These are phyloP conservation scores for Corvus moneduloides DNA, from an alignment of 2,113 vertebrate species.

Conservation along the genomic window DNA sequence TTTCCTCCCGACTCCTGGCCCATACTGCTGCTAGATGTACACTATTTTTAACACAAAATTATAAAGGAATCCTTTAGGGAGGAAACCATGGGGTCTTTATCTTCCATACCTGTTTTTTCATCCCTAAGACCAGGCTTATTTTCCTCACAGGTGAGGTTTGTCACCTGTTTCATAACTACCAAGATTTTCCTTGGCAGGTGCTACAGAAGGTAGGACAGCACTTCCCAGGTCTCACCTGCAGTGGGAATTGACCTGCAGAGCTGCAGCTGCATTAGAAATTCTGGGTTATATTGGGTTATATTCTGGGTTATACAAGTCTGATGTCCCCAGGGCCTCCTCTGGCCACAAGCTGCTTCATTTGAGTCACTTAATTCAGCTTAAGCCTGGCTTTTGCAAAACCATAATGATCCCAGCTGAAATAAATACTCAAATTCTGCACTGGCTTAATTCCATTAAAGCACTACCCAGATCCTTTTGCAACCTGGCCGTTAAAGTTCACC, in stretches of 20 bases:
- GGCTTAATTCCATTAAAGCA: not conserved
- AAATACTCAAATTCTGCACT: not conserved
- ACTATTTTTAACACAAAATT: not conserved
- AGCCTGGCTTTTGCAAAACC: conserved; percentile 22
- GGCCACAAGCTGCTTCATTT: conserved; percentile 22
- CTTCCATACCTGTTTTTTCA: not conserved
- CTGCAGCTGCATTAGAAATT: not conserved
- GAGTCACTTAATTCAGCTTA: conserved; percentile 42
- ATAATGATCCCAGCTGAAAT: not conserved
- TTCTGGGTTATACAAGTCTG: not conserved
- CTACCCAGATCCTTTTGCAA: not conserved
- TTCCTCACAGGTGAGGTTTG: not conserved
- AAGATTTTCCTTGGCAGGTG: not conserved
- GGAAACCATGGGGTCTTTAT: not conserved
- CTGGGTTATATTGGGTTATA: not conserved
- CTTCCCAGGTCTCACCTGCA: not conserved
- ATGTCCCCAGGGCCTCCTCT: not conserved
- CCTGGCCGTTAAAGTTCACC: not conserved
- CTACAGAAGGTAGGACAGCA: rapidly evolving
- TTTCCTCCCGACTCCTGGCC: not conserved
- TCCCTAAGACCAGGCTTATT: not conserved
- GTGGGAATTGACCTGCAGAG: not conserved
- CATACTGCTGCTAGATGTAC: not conserved
- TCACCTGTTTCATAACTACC: not conserved
- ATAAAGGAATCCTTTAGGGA: not conserved